phyloP scores from a whole-genome alignment of 2,888 invertebrate genomes.

The Drosophila infuscata region DNA sequence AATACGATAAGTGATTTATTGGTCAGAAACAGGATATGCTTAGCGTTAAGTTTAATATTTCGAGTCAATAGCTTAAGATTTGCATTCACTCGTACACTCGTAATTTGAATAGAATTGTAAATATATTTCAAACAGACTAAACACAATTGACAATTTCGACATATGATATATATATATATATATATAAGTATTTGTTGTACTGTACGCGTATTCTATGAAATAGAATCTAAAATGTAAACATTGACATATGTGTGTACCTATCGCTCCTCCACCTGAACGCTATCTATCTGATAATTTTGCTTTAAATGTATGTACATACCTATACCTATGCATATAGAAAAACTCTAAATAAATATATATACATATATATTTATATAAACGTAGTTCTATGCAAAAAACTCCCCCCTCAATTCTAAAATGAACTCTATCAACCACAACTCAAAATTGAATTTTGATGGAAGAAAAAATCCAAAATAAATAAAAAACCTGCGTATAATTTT shows the following conservation, averaged over 20 bases:
- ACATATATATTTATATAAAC: constrained; percentile 45
- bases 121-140: constrained; percentile 27
- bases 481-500: constrained; percentile 71
- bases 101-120: constrained; percentile 32
- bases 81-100: constrained; percentile 21
- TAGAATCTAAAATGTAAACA: constrained; percentile 63
- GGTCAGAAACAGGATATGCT: constrained; percentile 61
- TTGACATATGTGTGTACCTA: constrained; percentile 77
- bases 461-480: constrained; percentile 14
- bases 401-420: constrained; percentile 19
- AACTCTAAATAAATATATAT: constrained; percentile 26
- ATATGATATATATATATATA: constrained; percentile 27
- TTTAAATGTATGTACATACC: constrained; percentile 59
- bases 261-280: constrained; percentile 77
- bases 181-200: constrained; percentile 46
- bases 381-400: constrained; percentile 44
- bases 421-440: constrained; percentile 49
- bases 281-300: constrained; percentile 67
- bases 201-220: constrained; percentile 63
- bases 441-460: constrained; percentile 68
- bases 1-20: constrained; percentile 27
- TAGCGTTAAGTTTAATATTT: constrained; percentile 42
- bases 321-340: constrained; percentile 22
- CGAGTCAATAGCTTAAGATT: constrained; percentile 63
- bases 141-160: constrained; percentile 31